A percentile compares a stretch with the other conserved stretches of the same genome.
These are phyloP conservation scores for Heliconius hermathena DNA, from an alignment of 1,140 invertebrate genomes.

Conservation along the genomic window DNA sequence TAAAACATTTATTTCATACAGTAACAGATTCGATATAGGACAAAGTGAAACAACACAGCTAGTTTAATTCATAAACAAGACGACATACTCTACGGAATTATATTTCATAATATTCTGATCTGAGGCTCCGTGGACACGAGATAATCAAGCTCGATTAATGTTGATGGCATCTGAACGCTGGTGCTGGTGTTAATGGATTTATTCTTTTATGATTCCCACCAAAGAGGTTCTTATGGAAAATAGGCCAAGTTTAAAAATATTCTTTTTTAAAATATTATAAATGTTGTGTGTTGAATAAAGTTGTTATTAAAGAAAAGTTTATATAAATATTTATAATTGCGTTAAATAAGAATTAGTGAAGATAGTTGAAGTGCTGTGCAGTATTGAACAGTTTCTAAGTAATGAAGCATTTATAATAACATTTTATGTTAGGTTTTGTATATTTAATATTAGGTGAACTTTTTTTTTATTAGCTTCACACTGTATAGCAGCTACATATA, in stretches of 20 bases:
- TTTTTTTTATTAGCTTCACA: too few relatives aligned
- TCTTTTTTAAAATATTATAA: neutral
- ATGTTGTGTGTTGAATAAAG: neutral
- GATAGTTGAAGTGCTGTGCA: neutral
- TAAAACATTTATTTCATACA: neutral
- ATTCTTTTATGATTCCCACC: slow-evolving; percentile 10
- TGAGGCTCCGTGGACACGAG: slow-evolving; percentile 31
- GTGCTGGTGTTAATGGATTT: slow-evolving; percentile 20
- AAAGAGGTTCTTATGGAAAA: neutral
- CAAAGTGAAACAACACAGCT: neutral
- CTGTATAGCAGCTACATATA: too few relatives aligned
- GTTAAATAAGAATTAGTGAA: neutral
- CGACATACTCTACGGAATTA: neutral
- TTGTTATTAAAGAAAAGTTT: neutral
- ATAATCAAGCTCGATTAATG: slow-evolving; percentile 58
- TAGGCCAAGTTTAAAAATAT: neutral
- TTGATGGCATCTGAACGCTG: slow-evolving; percentile 42
- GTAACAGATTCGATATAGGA: neutral
- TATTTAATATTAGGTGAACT: too few relatives aligned
- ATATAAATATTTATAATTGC: neutral
- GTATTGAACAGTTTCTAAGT: neutral
- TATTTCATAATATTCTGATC: slow-evolving; percentile 29
- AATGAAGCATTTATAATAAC: neutral
- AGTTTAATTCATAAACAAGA: neutral
- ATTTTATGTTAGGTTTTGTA: neutral